Evolutionary conservation across 2,797 vertebrate species (phyloP).

Genomic region (Diplodus puntazzo): DNA sequence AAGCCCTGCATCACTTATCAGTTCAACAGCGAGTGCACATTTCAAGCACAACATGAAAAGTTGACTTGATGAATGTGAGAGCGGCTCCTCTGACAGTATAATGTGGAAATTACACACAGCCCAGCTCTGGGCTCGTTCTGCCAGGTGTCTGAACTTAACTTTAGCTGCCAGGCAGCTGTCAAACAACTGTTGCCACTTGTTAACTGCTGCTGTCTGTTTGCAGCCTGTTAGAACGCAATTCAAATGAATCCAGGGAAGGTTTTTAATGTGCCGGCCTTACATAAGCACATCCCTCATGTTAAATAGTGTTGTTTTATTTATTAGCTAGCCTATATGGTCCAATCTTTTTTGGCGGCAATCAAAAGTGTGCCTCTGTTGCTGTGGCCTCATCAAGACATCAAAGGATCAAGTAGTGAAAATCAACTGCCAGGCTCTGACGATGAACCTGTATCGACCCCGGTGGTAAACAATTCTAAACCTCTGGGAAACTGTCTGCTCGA

Average conservation of each 20-base stretch:
- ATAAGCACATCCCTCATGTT: background rate
- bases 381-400: slow-evolving; percentile 17
- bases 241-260: background rate
- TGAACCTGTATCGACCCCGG: background rate
- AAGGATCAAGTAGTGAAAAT: background rate
- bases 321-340: background rate
- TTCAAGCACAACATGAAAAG: background rate
- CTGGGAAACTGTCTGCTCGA: background rate
- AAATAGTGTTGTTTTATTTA: slow-evolving; percentile 16
- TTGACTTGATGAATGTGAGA: slow-evolving; percentile 10
- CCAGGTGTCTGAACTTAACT: slow-evolving; percentile 13
- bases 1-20: background rate
- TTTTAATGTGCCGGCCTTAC: background rate
- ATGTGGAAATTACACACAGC: background rate
- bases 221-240: background rate
- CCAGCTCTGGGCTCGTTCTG: background rate
- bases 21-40: background rate
- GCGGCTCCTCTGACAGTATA: background rate
- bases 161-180: slow-evolving; percentile 20
- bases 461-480: background rate
- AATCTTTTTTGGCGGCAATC: background rate
- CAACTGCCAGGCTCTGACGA: background rate
- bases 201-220: slow-evolving; percentile 4
- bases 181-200: slow-evolving; percentile 12
- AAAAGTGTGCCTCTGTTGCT: background rate